Base-by-base conservation (phyloP, 2,113 vertebrate genomes). In the Apodemus sylvaticus region DNA sequence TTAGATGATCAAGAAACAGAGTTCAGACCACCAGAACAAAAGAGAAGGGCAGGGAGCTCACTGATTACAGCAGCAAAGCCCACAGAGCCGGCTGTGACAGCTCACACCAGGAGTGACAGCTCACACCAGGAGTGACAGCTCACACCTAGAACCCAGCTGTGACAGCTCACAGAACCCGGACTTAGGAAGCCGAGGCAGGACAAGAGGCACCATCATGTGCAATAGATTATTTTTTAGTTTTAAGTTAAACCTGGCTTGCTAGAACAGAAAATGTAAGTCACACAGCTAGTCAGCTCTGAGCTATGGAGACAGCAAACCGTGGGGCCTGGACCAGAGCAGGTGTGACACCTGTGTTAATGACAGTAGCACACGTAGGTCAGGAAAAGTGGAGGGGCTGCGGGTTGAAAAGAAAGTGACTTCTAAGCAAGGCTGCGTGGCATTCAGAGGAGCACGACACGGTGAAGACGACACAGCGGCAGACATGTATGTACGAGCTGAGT, bases 1-100 rank as follows among this genome's bases (percentile, higher is more conserved):
- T 95, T 90, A 96, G 29, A 71, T 90, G 73, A 94, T 85, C 29
- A 66, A 93, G 6, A 93, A 71, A 20, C 17, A 66, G 71, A 11
- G 79, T 86, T 77, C 10, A 93, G 62, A 86, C 45, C 71, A 85
- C 11, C 6, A 91, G 48, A 53, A 51, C 82, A 48, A 48, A 94
- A 88, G 29, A 36, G 0, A 10, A 93, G 66, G 39, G 86, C 83
- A 13, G 83, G 34, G 0, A 91, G 68, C 51, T 86, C 0, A 91
- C 0, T 89, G 22, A 45, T 26, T 11, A 5, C 62, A 83, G 76
- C 3, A 83, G 53, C 91, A 87, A 94, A 74, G 86, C 42, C 0
- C 85, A 29, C 51, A 64, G 5, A 86, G 19, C 1, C 85, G 70
- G 16, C 11, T 2, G 42, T 31, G 29, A 34, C 1, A 42, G 62